These are phyloP conservation scores for Hermodice carunculata DNA, from an alignment of 2,888 invertebrate genomes.

Conservation along the genomic window DNA sequence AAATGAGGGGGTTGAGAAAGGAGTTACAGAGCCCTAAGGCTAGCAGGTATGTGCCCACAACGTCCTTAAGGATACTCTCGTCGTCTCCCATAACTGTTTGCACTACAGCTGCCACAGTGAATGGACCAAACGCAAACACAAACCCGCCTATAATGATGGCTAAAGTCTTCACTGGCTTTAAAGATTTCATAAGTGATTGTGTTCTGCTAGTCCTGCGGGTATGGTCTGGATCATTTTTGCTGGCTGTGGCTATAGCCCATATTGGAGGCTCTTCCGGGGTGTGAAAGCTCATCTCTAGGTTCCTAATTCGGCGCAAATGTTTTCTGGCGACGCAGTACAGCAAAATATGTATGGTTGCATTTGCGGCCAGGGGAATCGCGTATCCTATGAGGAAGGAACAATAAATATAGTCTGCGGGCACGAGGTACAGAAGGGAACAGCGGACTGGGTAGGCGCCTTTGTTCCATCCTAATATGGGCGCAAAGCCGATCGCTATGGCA, in stretches of 20 bases:
- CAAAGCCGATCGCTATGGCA: background rate
- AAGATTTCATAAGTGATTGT: background rate
- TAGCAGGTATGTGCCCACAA: constrained; percentile 2
- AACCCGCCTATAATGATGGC: constrained; percentile 1
- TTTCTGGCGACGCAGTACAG: background rate
- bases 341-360: background rate
- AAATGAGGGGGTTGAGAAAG: constrained; percentile 4
- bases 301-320: background rate
- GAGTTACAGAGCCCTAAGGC: background rate
- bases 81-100: background rate
- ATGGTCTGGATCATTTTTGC: too few species aligned
- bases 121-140: background rate
- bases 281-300: background rate
- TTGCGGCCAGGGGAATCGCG: background rate
- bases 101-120: background rate
- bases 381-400: background rate
- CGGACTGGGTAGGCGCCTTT: too few species aligned
- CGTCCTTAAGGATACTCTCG: constrained; percentile 1
- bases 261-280: background rate
- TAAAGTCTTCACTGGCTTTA: constrained; percentile 1
- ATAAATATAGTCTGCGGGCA: background rate
- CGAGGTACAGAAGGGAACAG: constrained; percentile 1
- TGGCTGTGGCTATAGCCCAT: too few species aligned
- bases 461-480: background rate
- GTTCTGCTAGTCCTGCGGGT: too few species aligned